A percentile compares a stretch with the other conserved stretches of the same genome.
Conservation (phyloP, 1,140 invertebrate species). For the Scaptodrosophila lebanonensis region DNA sequence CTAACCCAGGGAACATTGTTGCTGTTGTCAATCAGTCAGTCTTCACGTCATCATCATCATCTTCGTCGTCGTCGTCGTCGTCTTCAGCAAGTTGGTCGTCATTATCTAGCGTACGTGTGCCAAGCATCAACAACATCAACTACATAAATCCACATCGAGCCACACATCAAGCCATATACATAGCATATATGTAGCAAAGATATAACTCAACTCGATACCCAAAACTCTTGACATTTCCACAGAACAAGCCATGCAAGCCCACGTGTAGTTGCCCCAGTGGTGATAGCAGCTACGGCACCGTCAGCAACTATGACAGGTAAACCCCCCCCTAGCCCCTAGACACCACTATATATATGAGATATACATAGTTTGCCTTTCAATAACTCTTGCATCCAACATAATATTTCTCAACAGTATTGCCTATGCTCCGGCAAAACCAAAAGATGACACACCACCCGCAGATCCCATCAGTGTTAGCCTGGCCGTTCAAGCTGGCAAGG, state of each 20-base stretch:
- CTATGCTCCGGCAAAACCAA: slow-evolving; percentile 34
- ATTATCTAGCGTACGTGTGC: slow-evolving; percentile 61
- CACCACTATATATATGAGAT: too few species aligned
- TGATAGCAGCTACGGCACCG: slow-evolving; percentile 47
- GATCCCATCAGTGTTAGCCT: slow-evolving; percentile 78
- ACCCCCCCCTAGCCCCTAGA: neutral
- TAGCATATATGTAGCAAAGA: slow-evolving; percentile 26
- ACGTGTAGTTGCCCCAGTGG: slow-evolving; percentile 42
- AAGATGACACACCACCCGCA: slow-evolving; percentile 59
- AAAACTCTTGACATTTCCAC: slow-evolving; percentile 49
- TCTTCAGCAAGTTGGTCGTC: slow-evolving; percentile 16
- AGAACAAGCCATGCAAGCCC: slow-evolving; percentile 60
- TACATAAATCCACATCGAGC: too few species aligned
- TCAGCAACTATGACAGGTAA: slow-evolving; percentile 44
- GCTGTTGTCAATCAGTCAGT: slow-evolving; percentile 31
- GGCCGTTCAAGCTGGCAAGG: slow-evolving; percentile 69
- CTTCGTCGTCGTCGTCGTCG: slow-evolving; percentile 18
- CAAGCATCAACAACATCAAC: slow-evolving; percentile 21
- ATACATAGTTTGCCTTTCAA: too few species aligned
- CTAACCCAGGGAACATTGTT: too few species aligned
- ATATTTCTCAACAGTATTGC: slow-evolving; percentile 22
- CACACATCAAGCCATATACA: neutral
- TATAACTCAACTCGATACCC: slow-evolving; percentile 36
- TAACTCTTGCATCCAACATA: neutral
- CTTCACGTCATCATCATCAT: slow-evolving; percentile 20